Evolutionary conservation across 2,797 vertebrate genomes (phyloP).

Genomic region (Myiotriccus ornatus): DNA sequence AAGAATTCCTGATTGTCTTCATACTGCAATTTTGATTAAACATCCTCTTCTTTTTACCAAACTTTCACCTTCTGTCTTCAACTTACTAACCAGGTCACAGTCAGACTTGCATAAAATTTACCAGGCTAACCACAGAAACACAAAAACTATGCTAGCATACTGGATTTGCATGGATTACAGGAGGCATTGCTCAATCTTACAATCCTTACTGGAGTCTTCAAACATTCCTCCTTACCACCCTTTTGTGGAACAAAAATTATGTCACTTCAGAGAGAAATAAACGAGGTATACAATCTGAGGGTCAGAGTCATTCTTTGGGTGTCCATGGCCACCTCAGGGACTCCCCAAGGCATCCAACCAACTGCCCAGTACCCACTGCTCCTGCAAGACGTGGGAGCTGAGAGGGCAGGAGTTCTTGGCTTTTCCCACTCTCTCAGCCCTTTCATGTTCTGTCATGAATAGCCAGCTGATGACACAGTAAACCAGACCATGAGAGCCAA

Average conservation of each 20-base stretch:
- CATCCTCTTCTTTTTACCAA: background rate
- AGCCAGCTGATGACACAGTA: background rate
- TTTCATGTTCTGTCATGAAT: background rate
- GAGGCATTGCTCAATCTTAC: background rate
- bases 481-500: background rate
- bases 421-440: background rate
- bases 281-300: background rate
- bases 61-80: background rate
- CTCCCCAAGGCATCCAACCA: background rate
- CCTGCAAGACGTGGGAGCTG: background rate
- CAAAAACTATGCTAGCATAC: background rate
- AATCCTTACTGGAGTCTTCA: background rate
- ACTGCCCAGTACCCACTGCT: background rate
- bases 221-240: background rate
- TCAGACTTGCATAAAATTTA: background rate
- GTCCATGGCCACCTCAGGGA: accelerated
- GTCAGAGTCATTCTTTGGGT: accelerated
- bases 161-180: background rate
- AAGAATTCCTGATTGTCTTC: background rate
- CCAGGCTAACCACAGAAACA: background rate
- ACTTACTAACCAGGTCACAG: background rate
- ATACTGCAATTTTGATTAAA: background rate
- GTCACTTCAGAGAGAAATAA: background rate
- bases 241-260: background rate
- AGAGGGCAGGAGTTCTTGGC: background rate